Percentiles rank a stretch among this genome's conserved stretches.
Evolutionary conservation across 2,113 vertebrate species (phyloP).

Genomic region (Zapus hudsonius): DNA sequence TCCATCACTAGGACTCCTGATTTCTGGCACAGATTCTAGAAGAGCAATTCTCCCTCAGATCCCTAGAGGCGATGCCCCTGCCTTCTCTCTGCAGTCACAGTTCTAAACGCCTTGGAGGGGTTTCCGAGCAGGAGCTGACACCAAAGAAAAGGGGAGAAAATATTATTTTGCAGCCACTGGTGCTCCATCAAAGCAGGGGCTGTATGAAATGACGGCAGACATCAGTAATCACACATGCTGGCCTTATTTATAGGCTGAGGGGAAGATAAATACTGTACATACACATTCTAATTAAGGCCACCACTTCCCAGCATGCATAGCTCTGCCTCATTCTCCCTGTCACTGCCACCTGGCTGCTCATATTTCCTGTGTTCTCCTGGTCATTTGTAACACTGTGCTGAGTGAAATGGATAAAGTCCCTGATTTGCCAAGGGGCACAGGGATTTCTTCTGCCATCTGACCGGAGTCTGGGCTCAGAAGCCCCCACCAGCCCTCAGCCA

Average conservation of each 20-base stretch:
- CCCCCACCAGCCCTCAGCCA: not conserved
- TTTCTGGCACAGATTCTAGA: not conserved
- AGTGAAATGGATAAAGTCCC: conserved; percentile 60
- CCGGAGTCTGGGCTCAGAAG: not conserved
- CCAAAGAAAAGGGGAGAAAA: conserved; percentile 57
- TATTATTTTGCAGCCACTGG: conserved; percentile 60
- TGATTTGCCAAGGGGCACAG: not conserved
- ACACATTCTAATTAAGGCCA: conserved; percentile 74
- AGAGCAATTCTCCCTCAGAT: not conserved
- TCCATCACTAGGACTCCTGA: not conserved
- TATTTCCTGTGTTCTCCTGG: conserved; percentile 53
- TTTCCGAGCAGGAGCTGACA: conserved; percentile 6
- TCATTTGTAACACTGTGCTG: conserved; percentile 34
- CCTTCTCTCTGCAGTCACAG: not conserved
- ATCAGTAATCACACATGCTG: conserved; percentile 65
- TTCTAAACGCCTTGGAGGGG: not conserved
- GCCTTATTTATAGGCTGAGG: conserved; percentile 75
- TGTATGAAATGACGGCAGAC: conserved; percentile 67
- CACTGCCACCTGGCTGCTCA: not conserved
- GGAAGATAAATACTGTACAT: conserved; percentile 73
- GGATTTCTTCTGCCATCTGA: not conserved
- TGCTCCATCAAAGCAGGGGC: conserved; percentile 71
- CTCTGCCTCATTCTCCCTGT: conserved; percentile 63
- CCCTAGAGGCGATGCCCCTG: not conserved
- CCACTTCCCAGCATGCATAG: conserved; percentile 61